phyloP scores from a whole-genome alignment of 1,140 invertebrate species.

The Listronotus bonariensis region DNA sequence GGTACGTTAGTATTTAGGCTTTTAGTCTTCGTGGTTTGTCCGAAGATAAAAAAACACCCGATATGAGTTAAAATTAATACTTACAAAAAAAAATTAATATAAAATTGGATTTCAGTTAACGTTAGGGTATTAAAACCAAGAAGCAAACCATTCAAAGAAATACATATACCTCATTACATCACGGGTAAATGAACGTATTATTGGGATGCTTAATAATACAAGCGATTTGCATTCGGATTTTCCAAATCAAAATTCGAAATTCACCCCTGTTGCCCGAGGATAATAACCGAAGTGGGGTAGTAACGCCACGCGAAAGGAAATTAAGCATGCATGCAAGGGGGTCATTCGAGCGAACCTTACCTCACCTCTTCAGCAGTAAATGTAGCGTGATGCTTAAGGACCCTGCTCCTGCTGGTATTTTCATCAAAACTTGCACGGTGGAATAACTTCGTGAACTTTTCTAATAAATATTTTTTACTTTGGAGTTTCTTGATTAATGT shows the following conservation, averaged over 20 bases:
- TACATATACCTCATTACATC: constrained; percentile 6
- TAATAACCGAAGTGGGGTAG: constrained; percentile 32
- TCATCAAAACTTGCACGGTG: constrained; percentile 22
- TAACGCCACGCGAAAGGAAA: constrained; percentile 29
- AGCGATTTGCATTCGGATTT: constrained; percentile 28
- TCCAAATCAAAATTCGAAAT: constrained; percentile 27
- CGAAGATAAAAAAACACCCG: too few species aligned
- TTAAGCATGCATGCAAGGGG: constrained; percentile 35
- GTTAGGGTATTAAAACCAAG: too few species aligned
- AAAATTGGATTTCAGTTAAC: too few species aligned
- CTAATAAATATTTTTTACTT: constrained; percentile 13
- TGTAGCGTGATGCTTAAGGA: constrained; percentile 27
- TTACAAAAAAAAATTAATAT: too few species aligned
- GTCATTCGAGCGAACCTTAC: constrained; percentile 25
- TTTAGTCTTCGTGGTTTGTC: too few species aligned
- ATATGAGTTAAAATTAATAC: too few species aligned
- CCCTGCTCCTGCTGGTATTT: constrained; percentile 21
- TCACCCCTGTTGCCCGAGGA: constrained; percentile 29
- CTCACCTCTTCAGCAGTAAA: constrained; percentile 26
- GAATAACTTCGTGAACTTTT: constrained; percentile 25
- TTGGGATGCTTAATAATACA: constrained; percentile 23
- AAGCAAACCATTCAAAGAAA: too few species aligned
- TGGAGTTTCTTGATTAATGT: too few species aligned
- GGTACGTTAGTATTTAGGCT: too few species aligned
- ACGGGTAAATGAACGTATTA: constrained; percentile 11